Percentiles rank a stretch among this genome's conserved stretches.
phyloP scores from a whole-genome alignment of 1,140 invertebrate species.

The Triops longicaudatus region DNA sequence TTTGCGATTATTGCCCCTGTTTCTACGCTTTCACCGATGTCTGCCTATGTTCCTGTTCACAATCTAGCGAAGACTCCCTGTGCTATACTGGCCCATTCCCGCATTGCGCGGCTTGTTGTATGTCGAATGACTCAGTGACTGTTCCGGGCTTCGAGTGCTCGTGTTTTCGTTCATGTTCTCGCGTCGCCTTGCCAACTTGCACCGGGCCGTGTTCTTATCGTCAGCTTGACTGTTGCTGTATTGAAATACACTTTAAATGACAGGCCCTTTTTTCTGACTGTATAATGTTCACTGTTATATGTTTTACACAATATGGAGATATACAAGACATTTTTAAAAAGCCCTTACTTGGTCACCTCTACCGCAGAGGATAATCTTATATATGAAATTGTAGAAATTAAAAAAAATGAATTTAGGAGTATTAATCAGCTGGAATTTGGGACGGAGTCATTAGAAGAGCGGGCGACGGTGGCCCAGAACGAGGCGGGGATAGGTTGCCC shows the following conservation, averaged over 20 bases:
- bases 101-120: neutral
- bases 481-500: neutral
- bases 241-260: neutral
- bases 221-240: neutral
- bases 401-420: neutral
- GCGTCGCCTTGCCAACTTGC: neutral
- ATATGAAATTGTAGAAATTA: neutral
- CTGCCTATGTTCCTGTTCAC: neutral
- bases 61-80: neutral
- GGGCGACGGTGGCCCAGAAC: slow-evolving; percentile 3
- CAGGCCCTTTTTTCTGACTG: too few relatives aligned
- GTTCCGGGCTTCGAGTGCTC: neutral
- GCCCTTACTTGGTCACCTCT: too few relatives aligned
- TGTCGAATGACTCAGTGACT: neutral
- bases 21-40: neutral
- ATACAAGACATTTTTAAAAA: neutral
- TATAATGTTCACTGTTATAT: neutral
- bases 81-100: neutral
- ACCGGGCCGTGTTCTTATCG: neutral
- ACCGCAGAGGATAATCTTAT: neutral
- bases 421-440: neutral
- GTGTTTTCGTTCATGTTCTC: neutral
- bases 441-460: neutral
- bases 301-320: neutral
- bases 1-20: neutral